phyloP scores from a whole-genome alignment of 2,888 invertebrate genomes.

The Bombylius discolor region DNA sequence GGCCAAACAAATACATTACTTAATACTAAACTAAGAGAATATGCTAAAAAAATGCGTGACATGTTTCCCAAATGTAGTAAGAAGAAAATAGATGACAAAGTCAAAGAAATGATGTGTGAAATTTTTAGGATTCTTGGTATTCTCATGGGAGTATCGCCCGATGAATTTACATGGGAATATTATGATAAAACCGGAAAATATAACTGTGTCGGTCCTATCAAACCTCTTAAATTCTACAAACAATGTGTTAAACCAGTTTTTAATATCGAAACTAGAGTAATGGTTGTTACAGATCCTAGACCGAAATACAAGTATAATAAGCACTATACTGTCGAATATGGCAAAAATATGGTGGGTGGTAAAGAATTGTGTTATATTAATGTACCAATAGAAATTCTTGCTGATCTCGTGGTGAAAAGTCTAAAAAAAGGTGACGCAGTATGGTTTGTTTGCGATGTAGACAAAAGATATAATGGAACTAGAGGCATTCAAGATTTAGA shows the following conservation, averaged over 20 bases:
- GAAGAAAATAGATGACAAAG: slow-evolving; percentile 46
- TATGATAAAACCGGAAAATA: slow-evolving; percentile 70
- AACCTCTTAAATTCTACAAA: slow-evolving; percentile 69
- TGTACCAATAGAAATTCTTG: no score
- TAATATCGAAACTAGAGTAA: slow-evolving; percentile 70
- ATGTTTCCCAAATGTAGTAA: slow-evolving; percentile 52
- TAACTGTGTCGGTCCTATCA: slow-evolving; percentile 59
- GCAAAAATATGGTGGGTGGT: slow-evolving; percentile 80
- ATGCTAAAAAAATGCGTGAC: slow-evolving; percentile 44
- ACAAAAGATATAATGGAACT: no score
- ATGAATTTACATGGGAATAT: slow-evolving; percentile 70
- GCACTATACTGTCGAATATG: slow-evolving; percentile 66
- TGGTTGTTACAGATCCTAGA: no score
- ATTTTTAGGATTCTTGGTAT: slow-evolving; percentile 73
- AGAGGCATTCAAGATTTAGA: no score
- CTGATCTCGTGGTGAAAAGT: no score
- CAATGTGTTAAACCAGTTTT: slow-evolving; percentile 61
- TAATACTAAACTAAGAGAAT: slow-evolving; percentile 75
- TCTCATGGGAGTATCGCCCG: slow-evolving; percentile 67
- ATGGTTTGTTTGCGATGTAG: no score
- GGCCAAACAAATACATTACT: slow-evolving; percentile 63
- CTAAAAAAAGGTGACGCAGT: no score
- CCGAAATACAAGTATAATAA: no score
- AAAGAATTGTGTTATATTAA: slow-evolving; percentile 39
- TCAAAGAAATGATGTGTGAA: slow-evolving; percentile 57